Evolutionary conservation across 2,797 vertebrate genomes (phyloP), one percentile per base, ranked within the genome.

Genomic region (Chloroceryle amazona): DNA sequence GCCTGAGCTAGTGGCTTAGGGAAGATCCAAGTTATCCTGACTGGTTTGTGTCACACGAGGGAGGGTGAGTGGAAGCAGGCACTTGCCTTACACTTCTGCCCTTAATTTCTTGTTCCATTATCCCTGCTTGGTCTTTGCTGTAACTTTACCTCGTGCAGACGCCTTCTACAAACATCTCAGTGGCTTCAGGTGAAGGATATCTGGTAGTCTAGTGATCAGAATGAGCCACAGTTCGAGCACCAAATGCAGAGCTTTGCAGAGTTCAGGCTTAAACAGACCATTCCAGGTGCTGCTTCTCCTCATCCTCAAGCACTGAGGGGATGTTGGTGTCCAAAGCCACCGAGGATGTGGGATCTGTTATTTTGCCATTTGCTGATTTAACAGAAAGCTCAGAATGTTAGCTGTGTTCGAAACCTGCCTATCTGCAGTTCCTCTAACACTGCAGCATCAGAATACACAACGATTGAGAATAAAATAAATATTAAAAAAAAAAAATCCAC

Each of bases 201-300:
- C 49, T 68, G 13, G 28, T 9, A 19, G 18, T 47, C 26, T 16
- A 6, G 51, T 13, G 19, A n/a, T 72, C 68, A 21, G n/a, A 14
- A 35, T 39, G 39, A 60, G 33, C 51, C 67, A 47, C 44, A 23
- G 21, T 71, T 60, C 20, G 42, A 81, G 13, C 8, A 3, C 23
- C 26, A 79, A 67, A 35, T 17, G 11, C 29, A 29, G 49, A 37
- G 11, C 29, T 85, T 41, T 72, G 39, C 14, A 29, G 44, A 57
- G 8, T 25, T 73, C 55, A 72, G 39, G 25, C 28, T 75, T 65
- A 35, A n/a, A 26, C 37, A 9, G 0, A 0, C 0, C 1, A 39
- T 90, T 88, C 41, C 55, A 61, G 13, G 25, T 61, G 47, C 65
- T 62, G 1, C 0, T n/a, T 73, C 79, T 55, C 49, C 28, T 88